phyloP scores from a whole-genome alignment of 2,113 vertebrate genomes.

The Poeciliopsis prolifica region DNA sequence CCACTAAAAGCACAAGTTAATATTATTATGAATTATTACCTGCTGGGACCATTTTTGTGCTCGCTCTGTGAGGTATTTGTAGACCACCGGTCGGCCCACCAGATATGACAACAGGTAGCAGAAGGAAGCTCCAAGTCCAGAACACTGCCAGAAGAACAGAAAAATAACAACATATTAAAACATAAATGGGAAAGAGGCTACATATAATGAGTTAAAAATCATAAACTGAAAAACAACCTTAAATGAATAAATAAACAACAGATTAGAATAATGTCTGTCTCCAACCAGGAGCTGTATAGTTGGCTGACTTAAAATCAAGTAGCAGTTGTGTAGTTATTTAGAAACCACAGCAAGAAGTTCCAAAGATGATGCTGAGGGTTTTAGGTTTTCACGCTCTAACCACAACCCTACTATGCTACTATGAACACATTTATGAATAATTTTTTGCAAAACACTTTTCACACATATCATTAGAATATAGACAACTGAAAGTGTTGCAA shows the following conservation, averaged over 20 bases:
- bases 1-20: background rate
- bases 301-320: background rate
- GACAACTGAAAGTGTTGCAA: background rate
- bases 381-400: conserved; percentile 11
- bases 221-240: background rate
- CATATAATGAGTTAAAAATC: background rate
- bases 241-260: background rate
- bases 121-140: conserved; percentile 95
- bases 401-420: background rate
- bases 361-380: background rate
- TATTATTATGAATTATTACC: conserved; percentile 74
- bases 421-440: background rate
- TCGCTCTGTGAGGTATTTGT: conserved; percentile 96
- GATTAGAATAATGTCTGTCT: background rate
- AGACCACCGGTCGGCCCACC: conserved; percentile 94
- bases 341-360: background rate
- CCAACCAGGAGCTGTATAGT: background rate
- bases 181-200: background rate
- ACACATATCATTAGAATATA: background rate
- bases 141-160: conserved; percentile 83
- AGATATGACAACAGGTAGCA: conserved; percentile 98
- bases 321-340: background rate
- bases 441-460: background rate
- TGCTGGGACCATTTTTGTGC: conserved; percentile 97
- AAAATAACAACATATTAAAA: background rate